Conservation (phyloP, 2,888 invertebrate genomes). For the Phyllotreta cruciferae region DNA sequence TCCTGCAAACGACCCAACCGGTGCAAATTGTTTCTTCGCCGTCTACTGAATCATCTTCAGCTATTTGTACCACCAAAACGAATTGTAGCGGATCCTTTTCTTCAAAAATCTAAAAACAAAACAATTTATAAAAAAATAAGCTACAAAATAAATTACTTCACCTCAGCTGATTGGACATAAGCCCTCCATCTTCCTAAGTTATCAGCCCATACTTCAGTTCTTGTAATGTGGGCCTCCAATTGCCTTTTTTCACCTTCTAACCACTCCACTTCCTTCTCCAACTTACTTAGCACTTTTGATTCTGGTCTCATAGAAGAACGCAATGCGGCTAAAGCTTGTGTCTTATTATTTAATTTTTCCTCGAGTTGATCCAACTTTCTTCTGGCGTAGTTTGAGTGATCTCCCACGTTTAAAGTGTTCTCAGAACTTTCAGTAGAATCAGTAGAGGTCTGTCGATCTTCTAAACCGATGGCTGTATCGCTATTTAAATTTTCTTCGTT, state of each 20-base stretch:
- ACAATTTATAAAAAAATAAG: not conserved
- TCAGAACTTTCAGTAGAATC: constrained; percentile 65
- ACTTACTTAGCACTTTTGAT: constrained; percentile 77
- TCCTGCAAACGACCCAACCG: constrained; percentile 72
- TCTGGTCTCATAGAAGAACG: constrained; percentile 83
- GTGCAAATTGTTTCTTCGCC: constrained; percentile 66
- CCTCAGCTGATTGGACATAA: constrained; percentile 82
- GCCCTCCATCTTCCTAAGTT: constrained; percentile 89
- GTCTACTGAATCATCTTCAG: constrained; percentile 67
- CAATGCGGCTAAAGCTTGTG: constrained; percentile 82
- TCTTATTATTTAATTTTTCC: constrained; percentile 84
- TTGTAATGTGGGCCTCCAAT: constrained; percentile 81
- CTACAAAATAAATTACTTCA: constrained; percentile 53
- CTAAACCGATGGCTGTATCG: constrained; percentile 58
- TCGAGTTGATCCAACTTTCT: constrained; percentile 83
- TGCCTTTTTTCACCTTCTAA: constrained; percentile 81
- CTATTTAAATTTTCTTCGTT: constrained; percentile 63
- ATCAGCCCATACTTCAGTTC: constrained; percentile 91
- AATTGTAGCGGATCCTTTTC: constrained; percentile 70
- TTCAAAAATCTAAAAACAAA: constrained; percentile 53
- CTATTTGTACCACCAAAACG: constrained; percentile 81
- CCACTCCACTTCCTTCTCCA: constrained; percentile 85
- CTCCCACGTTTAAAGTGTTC: constrained; percentile 71
- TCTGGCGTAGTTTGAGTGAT: constrained; percentile 83
- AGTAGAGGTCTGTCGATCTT: constrained; percentile 66